Conservation (phyloP, 2,797 vertebrate genomes). For the Etheostoma perlongum region DNA sequence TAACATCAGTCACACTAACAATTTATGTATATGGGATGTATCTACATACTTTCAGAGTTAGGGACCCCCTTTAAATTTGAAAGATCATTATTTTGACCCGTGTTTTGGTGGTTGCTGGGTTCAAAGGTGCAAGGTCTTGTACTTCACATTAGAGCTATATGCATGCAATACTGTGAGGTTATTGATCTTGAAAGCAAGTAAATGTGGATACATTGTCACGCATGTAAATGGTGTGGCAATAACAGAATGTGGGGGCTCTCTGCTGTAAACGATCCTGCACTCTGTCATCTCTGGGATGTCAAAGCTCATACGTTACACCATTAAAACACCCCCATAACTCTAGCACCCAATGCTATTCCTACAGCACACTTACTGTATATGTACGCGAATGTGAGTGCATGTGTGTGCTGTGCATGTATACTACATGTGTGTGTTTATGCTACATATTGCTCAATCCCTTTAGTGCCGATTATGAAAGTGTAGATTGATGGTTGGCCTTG, state of each 20-base stretch:
- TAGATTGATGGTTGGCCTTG: constrained; percentile 82
- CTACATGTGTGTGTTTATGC: constrained; percentile 40
- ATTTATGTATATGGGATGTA: constrained; percentile 50
- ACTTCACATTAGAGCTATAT: constrained; percentile 36
- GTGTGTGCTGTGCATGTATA: constrained; percentile 38
- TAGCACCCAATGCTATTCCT: constrained; percentile 51
- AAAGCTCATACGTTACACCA: constrained; percentile 71
- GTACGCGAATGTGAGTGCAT: constrained; percentile 22
- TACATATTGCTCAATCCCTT: constrained; percentile 72
- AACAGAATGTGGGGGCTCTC: constrained; percentile 60
- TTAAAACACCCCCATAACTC: constrained; percentile 74
- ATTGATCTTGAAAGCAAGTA: constrained; percentile 58
- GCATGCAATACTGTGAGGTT: constrained; percentile 26
- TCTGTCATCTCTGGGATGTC: constrained; percentile 72
- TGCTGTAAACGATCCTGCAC: constrained; percentile 64
- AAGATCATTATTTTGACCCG: constrained; percentile 58
- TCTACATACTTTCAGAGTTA: constrained; percentile 18
- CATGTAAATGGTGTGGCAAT: constrained; percentile 69
- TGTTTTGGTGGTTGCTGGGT: constrained; percentile 47
- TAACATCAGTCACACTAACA: constrained; percentile 67
- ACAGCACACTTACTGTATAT: constrained; percentile 40
- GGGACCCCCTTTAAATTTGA: background rate
- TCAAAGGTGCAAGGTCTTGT: constrained; percentile 47
- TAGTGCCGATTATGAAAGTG: constrained; percentile 77
- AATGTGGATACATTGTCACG: constrained; percentile 62